Conservation (phyloP, 2,888 invertebrate species). For the Xestia ashworthii region DNA sequence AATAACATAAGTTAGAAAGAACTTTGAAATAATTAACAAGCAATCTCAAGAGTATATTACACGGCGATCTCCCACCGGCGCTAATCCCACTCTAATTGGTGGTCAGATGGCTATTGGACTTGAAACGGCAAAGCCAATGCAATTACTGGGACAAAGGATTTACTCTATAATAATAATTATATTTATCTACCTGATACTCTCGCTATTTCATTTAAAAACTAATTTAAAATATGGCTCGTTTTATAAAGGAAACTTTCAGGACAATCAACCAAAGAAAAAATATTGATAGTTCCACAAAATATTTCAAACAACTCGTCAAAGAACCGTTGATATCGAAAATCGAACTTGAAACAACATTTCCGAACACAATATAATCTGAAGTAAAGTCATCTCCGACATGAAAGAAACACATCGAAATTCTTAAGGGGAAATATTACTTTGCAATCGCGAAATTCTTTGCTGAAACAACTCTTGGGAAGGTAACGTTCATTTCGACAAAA, state of each 20-base stretch:
- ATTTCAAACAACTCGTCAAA: slow-evolving; percentile 70
- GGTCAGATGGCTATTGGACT: slow-evolving; percentile 88
- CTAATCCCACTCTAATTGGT: slow-evolving; percentile 88
- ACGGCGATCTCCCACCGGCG: slow-evolving; percentile 74
- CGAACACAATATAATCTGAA: slow-evolving; percentile 85
- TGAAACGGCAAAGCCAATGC: slow-evolving; percentile 86
- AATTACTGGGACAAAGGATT: slow-evolving; percentile 84
- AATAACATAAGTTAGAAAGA: slow-evolving; percentile 64
- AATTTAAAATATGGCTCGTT: not conserved
- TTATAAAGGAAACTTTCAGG: slow-evolving; percentile 5
- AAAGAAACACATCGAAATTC: slow-evolving; percentile 90
- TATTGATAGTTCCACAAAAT: slow-evolving; percentile 67
- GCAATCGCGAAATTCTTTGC: slow-evolving; percentile 89
- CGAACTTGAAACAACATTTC: slow-evolving; percentile 81
- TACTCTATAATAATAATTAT: slow-evolving; percentile 70
- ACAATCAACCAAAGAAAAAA: slow-evolving; percentile 43
- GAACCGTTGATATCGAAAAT: slow-evolving; percentile 77
- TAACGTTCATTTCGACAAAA: slow-evolving; percentile 90
- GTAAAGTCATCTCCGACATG: slow-evolving; percentile 88
- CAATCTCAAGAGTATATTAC: slow-evolving; percentile 80
- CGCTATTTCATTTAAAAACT: slow-evolving; percentile 35
- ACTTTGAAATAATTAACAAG: slow-evolving; percentile 79
- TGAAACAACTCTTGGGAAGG: slow-evolving; percentile 90
- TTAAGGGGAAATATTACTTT: slow-evolving; percentile 90
- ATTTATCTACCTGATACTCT: slow-evolving; percentile 41